These are phyloP conservation scores for Peribatodes rhomboidaria DNA, from an alignment of 2,888 invertebrate genomes.

Conservation along the genomic window DNA sequence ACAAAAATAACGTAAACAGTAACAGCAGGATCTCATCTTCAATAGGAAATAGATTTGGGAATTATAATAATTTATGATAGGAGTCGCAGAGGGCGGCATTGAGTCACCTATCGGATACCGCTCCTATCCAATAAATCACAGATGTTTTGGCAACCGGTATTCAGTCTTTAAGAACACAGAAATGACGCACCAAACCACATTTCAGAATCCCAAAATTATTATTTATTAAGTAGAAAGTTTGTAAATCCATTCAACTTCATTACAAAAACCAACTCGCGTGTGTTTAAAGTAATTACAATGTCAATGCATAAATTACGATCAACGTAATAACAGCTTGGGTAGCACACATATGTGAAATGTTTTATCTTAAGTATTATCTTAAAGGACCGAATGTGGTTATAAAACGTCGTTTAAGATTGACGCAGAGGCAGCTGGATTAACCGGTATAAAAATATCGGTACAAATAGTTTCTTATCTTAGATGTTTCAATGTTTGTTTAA, in stretches of 20 bases:
- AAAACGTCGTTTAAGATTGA: constrained; percentile 12
- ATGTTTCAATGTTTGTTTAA: neutral
- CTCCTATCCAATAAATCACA: neutral
- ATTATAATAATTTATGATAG: neutral
- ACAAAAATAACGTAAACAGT: too few species aligned
- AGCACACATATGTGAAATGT: constrained; percentile 72
- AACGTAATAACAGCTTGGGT: constrained; percentile 70
- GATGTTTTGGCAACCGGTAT: constrained; percentile 1
- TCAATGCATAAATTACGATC: constrained; percentile 76
- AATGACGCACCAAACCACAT: constrained; percentile 42
- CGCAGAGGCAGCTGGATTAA: neutral
- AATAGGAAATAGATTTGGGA: too few species aligned
- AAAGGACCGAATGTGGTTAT: constrained; percentile 25
- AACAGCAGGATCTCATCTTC: too few species aligned
- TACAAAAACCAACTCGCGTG: constrained; percentile 68
- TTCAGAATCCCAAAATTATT: constrained; percentile 52
- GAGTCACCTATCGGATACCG: neutral
- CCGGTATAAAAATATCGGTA: constrained; percentile 10
- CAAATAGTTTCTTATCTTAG: neutral
- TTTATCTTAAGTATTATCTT: constrained; percentile 70
- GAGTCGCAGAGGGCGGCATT: neutral
- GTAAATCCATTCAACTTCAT: constrained; percentile 60
- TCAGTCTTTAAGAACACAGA: constrained; percentile 30
- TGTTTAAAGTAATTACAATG: constrained; percentile 70
- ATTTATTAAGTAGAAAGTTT: constrained; percentile 58